These are phyloP conservation scores for Typhlichthys subterraneus DNA, from an alignment of 2,797 vertebrate species.

Conservation along the genomic window DNA sequence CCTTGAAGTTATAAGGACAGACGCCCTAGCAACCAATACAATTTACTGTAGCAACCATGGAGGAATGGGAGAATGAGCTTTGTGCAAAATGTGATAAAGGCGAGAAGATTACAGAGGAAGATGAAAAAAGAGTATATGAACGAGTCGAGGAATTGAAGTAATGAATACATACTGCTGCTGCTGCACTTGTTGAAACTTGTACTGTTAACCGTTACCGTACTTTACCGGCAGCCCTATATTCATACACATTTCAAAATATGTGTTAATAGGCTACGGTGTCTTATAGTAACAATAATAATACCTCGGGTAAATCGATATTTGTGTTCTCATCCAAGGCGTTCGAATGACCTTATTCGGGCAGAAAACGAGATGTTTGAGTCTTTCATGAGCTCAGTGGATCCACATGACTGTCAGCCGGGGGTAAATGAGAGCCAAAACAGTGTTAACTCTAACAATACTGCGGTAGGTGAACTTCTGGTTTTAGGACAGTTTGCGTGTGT, in stretches of 20 bases:
- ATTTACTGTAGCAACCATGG: slow-evolving; percentile 56
- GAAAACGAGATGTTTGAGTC: slow-evolving; percentile 59
- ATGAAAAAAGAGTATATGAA: slow-evolving; percentile 3
- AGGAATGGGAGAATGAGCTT: slow-evolving; percentile 1
- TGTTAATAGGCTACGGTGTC: neutral
- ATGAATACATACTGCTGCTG: neutral
- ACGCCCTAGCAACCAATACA: slow-evolving; percentile 41
- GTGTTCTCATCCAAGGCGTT: slow-evolving; percentile 28
- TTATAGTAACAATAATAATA: no score
- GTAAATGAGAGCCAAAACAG: slow-evolving; percentile 29
- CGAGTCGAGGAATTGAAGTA: slow-evolving; percentile 48
- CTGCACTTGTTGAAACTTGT: no score
- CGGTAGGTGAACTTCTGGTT: neutral
- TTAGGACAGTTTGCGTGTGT: neutral
- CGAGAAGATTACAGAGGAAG: slow-evolving; percentile 10
- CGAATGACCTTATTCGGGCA: slow-evolving; percentile 38
- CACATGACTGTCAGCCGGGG: slow-evolving; percentile 14
- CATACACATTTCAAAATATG: no score
- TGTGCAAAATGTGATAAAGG: neutral
- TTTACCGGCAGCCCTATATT: no score
- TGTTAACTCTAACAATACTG: neutral
- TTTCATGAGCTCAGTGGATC: slow-evolving; percentile 45
- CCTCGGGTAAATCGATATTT: no score
- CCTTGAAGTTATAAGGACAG: no score
- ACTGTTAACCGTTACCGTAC: no score